A percentile compares a stretch with the other conserved stretches of the same genome.
These are phyloP conservation scores for Bombus confusus DNA, from an alignment of 1,140 invertebrate species.

Conservation along the genomic window DNA sequence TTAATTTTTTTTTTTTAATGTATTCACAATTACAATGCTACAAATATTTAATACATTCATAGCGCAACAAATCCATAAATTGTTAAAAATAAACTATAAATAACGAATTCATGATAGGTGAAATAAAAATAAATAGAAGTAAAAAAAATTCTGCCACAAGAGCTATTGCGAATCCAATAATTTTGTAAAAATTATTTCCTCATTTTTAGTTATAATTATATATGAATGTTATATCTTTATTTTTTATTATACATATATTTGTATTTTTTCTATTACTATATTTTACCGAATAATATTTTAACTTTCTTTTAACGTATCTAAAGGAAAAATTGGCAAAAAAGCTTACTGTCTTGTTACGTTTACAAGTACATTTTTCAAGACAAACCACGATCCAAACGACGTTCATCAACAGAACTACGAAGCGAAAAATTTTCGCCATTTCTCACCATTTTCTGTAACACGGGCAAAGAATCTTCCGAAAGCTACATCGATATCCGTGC, in stretches of 20 bases:
- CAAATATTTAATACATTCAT: neutral
- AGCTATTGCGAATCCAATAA: neutral
- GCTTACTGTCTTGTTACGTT: neutral
- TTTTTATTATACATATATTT: neutral
- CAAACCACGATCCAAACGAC: neutral
- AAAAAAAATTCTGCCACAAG: neutral
- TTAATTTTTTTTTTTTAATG: too few species aligned
- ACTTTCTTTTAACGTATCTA: too few species aligned
- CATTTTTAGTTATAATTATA: neutral
- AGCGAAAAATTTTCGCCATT: constrained; percentile 6
- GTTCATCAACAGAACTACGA: constrained; percentile 25
- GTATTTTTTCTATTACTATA: neutral
- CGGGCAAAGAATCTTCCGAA: constrained; percentile 36
- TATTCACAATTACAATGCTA: neutral
- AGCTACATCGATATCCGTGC: constrained; percentile 44
- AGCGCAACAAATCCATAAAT: neutral
- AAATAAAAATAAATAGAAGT: neutral
- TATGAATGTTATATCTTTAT: neutral
- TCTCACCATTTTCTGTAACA: constrained; percentile 21
- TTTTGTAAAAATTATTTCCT: neutral
- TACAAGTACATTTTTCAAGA: neutral
- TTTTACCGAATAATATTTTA: neutral
- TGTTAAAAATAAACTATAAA: too few species aligned
- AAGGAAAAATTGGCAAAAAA: neutral
- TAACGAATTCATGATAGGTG: neutral